A percentile compares a stretch with the other conserved stretches of the same genome.
These are phyloP conservation scores for Trachemys scripta DNA, from an alignment of 2,113 vertebrate genomes.

Conservation along the genomic window DNA sequence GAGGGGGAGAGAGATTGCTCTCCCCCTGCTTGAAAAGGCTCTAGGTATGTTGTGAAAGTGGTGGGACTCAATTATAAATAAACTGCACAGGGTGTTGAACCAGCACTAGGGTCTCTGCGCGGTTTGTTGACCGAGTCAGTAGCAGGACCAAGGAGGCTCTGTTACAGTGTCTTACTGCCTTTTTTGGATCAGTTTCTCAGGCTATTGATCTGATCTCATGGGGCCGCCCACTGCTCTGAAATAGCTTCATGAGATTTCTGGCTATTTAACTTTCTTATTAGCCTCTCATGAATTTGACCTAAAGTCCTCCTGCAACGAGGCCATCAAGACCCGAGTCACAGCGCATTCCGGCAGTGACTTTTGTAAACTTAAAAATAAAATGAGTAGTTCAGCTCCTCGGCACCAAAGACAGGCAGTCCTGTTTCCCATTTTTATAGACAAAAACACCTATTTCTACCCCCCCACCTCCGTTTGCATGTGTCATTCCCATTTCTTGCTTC, in stretches of 20 bases:
- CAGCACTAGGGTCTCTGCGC: too few species aligned
- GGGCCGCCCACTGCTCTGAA: background rate
- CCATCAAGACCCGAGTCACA: background rate
- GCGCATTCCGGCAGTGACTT: background rate
- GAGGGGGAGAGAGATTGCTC: too few species aligned
- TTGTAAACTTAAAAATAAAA: background rate
- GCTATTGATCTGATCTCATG: background rate
- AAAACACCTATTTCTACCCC: fast-evolving
- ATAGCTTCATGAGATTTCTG: background rate
- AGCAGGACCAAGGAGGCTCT: too few species aligned
- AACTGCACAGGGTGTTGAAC: too few species aligned
- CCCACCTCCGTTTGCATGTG: background rate
- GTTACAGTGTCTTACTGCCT: background rate
- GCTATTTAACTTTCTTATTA: background rate
- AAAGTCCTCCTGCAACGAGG: background rate
- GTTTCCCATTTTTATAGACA: background rate
- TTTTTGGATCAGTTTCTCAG: background rate
- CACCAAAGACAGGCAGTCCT: fast-evolving
- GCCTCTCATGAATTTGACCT: background rate
- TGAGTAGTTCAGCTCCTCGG: background rate
- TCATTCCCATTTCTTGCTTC: background rate
- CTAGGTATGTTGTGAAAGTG: too few species aligned
- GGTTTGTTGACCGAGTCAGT: too few species aligned
- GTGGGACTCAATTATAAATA: too few species aligned
- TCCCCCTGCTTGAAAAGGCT: too few species aligned